Percentiles rank a stretch among this genome's conserved stretches.
These are phyloP conservation scores for Elaphurus davidianus DNA, from an alignment of 2,113 vertebrate genomes.

Conservation along the genomic window DNA sequence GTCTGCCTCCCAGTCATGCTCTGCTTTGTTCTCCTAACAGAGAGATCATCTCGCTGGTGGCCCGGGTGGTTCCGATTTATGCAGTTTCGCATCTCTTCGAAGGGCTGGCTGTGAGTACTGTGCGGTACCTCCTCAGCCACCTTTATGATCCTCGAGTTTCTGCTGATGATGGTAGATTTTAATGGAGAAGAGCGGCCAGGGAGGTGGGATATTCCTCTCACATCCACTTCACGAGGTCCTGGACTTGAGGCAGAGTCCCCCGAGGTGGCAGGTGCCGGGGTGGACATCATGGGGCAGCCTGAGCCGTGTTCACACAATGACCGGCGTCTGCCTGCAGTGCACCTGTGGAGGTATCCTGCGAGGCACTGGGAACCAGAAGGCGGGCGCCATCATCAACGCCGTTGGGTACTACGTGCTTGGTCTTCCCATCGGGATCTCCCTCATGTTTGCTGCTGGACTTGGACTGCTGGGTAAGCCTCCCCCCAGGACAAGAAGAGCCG, in stretches of 20 bases:
- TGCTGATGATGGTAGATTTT: not conserved
- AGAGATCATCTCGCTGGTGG: conserved; percentile 79
- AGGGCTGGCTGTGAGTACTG: conserved; percentile 80
- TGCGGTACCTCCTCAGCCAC: not conserved
- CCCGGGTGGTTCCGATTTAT: conserved; percentile 81
- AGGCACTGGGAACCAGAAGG: conserved; percentile 91
- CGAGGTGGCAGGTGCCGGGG: accelerated
- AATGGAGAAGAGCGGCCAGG: not conserved
- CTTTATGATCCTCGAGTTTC: not conserved
- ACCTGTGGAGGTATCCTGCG: conserved; percentile 88
- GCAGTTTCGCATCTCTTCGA: conserved; percentile 81
- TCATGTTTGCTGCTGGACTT: conserved; percentile 88
- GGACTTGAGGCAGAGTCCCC: not conserved
- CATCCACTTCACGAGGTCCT: not conserved
- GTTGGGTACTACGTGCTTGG: conserved; percentile 90
- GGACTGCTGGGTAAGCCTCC: conserved; percentile 86
- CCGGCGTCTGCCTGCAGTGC: conserved; percentile 74
- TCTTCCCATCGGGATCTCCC: conserved; percentile 84
- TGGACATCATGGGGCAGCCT: not conserved
- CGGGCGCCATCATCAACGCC: conserved; percentile 90
- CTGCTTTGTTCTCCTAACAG: conserved; percentile 71
- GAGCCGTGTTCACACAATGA: not conserved
- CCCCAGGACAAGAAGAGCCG: too few species aligned
- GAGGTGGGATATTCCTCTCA: not conserved
- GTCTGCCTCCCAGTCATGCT: not conserved